Evolutionary conservation across 2,113 vertebrate species (phyloP).

Genomic region (Albula glossodonta): DNA sequence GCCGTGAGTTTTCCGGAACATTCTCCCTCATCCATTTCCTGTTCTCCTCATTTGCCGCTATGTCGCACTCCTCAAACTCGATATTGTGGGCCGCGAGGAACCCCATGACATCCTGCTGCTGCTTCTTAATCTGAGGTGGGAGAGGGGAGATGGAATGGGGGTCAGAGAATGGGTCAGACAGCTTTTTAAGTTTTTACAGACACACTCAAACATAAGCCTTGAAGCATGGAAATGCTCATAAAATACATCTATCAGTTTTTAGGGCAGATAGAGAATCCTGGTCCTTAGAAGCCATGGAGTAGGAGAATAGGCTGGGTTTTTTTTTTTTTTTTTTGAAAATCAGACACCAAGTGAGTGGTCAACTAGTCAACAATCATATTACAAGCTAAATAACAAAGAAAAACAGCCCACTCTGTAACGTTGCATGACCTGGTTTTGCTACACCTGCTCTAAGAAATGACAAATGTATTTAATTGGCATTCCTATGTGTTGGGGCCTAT

Average conservation of each 20-base stretch:
- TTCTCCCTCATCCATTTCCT: slow-evolving; percentile 97
- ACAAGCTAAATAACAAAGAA: too few relatives aligned
- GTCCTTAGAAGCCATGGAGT: too few relatives aligned
- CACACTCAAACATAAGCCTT: background rate
- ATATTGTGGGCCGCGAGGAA: slow-evolving; percentile 95
- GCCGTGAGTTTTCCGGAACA: slow-evolving; percentile 82
- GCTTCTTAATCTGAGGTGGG: slow-evolving; percentile 88
- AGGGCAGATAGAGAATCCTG: background rate
- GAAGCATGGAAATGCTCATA: too few relatives aligned
- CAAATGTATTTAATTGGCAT: too few relatives aligned
- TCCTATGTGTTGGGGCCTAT: too few relatives aligned
- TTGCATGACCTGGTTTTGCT: too few relatives aligned
- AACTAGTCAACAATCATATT: too few relatives aligned
- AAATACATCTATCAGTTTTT: background rate
- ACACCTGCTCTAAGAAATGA: too few relatives aligned
- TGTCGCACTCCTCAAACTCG: slow-evolving; percentile 91
- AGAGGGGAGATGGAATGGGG: slow-evolving; percentile 28
- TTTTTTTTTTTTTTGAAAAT: too few relatives aligned
- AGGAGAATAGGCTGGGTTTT: too few relatives aligned
- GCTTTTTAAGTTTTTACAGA: background rate
- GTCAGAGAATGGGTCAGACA: background rate
- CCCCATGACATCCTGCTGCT: slow-evolving; percentile 92
- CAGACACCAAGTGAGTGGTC: too few relatives aligned
- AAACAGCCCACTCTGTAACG: too few relatives aligned
- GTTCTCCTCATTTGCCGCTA: slow-evolving; percentile 89